These are phyloP conservation scores for Pithys albifrons DNA, from an alignment of 2,113 vertebrate species.

Conservation along the genomic window DNA sequence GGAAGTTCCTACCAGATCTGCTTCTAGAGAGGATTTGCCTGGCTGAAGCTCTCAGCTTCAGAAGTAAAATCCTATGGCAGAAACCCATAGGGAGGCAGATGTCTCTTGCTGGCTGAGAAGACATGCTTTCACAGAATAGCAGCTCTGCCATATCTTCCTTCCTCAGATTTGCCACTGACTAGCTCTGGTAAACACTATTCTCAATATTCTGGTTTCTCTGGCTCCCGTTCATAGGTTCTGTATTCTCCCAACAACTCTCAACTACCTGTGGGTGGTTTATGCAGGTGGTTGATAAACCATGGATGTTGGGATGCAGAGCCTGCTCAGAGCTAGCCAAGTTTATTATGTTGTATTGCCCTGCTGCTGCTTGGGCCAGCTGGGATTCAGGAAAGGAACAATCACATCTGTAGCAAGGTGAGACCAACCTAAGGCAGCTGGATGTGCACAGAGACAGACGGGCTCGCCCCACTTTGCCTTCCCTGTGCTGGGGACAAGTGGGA, in stretches of 20 bases:
- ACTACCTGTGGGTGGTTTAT: not conserved
- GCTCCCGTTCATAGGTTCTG: not conserved
- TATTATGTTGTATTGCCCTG: not conserved
- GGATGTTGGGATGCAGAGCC: not conserved
- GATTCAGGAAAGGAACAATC: not conserved
- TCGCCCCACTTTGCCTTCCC: not conserved
- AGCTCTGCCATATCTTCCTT: not conserved
- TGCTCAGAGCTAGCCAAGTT: not conserved
- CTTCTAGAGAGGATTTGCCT: not conserved
- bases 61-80: not conserved
- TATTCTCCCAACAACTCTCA: not conserved
- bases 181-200: not conserved
- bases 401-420: not conserved
- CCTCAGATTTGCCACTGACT: not conserved
- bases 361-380: not conserved
- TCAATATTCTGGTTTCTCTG: not conserved
- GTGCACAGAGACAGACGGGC: accelerated
- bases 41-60: not conserved
- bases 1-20: not conserved
- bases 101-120: not conserved
- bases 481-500: not conserved
- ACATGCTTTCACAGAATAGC: accelerated
- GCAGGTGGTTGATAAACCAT: conserved; percentile 1
- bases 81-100: not conserved
- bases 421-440: not conserved